Percentiles rank a stretch among this genome's conserved stretches.
These are phyloP conservation scores for Trichogramma dendrolimi DNA, from an alignment of 2,888 invertebrate species.

Conservation along the genomic window DNA sequence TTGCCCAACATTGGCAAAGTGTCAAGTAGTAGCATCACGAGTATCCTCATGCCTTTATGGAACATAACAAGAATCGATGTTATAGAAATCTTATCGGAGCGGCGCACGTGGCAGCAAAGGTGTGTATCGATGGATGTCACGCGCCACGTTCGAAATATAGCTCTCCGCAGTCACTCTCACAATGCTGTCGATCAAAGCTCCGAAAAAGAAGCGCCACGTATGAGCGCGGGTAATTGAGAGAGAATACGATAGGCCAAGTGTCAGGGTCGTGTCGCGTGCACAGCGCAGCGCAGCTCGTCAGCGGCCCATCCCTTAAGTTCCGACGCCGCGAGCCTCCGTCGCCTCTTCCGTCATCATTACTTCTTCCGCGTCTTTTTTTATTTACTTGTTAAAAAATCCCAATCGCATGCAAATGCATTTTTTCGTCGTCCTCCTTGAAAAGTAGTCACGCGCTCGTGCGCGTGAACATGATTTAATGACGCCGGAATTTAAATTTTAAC, in stretches of 20 bases:
- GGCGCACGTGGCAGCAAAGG: background rate
- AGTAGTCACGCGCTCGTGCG: no score
- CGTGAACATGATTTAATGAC: no score
- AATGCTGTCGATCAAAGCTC: constrained; percentile 25
- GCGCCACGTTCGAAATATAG: background rate
- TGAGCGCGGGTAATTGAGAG: constrained; percentile 15
- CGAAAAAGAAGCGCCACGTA: constrained; percentile 1
- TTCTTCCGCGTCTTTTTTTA: no score
- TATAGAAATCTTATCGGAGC: no score
- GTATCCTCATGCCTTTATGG: constrained; percentile 87
- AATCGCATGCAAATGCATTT: no score
- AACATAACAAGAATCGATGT: constrained; percentile 10
- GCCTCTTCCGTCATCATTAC: no score
- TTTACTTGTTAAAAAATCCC: no score
- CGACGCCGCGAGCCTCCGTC: no score
- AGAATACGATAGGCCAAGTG: constrained; percentile 3
- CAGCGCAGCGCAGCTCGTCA: no score
- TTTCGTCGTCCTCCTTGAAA: no score
- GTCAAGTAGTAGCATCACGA: constrained; percentile 96
- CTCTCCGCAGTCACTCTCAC: background rate
- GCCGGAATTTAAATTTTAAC: no score
- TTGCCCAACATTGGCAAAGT: constrained; percentile 99
- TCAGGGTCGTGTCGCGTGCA: constrained; percentile 13
- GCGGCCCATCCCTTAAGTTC: no score
- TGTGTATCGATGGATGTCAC: background rate